Conservation (phyloP, 2,888 invertebrate species). For the Melolontha melolontha region DNA sequence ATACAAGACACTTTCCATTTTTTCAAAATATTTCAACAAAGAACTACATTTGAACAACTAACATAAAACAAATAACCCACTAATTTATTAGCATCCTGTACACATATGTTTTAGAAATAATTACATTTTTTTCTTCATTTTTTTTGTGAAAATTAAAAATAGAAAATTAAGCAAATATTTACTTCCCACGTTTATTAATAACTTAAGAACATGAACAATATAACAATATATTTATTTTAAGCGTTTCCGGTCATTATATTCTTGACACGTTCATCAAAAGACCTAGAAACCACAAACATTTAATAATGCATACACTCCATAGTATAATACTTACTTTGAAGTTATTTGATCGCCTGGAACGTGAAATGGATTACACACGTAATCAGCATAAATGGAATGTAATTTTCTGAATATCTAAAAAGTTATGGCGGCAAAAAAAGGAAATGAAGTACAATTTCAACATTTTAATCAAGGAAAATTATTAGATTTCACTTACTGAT, state of each 20-base stretch:
- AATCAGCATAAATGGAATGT: slow-evolving; percentile 92
- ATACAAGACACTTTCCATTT: no score
- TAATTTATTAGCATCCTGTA: no score
- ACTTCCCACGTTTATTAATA: no score
- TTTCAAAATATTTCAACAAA: no score
- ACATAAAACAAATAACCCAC: no score
- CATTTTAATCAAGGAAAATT: slow-evolving; percentile 22
- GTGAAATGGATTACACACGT: slow-evolving; percentile 97
- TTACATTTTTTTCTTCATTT: no score
- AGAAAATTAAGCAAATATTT: no score
- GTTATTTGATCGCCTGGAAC: slow-evolving; percentile 90
- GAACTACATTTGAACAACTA: no score
- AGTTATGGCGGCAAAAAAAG: slow-evolving; percentile 42
- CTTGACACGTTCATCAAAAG: slow-evolving; percentile 76
- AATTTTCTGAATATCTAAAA: slow-evolving; percentile 86
- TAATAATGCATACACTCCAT: slow-evolving; percentile 21
- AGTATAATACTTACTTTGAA: slow-evolving; percentile 77
- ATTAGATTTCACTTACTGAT: slow-evolving; percentile 76
- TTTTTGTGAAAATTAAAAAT: no score
- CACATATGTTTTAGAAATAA: no score
- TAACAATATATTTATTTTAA: slow-evolving; percentile 45
- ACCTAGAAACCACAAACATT: slow-evolving; percentile 63
- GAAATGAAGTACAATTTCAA: no score
- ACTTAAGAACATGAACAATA: not conserved
- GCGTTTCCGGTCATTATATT: slow-evolving; percentile 67